These are phyloP conservation scores for Macrotis lagotis DNA, from an alignment of 2,113 vertebrate genomes.

Conservation along the genomic window DNA sequence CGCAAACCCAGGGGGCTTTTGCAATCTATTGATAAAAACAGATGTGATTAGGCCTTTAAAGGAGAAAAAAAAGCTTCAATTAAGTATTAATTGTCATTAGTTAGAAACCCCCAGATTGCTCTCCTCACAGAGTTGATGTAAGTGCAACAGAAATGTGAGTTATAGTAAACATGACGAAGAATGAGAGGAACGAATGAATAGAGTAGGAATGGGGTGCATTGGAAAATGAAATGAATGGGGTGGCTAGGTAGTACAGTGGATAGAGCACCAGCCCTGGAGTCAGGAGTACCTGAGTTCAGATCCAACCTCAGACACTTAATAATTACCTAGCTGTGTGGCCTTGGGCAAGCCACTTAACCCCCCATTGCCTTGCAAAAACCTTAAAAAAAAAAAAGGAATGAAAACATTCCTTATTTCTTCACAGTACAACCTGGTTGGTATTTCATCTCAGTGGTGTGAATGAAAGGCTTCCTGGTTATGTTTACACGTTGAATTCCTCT, in stretches of 20 bases:
- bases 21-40: neutral
- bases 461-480: neutral
- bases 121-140: neutral
- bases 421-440: too few relatives aligned
- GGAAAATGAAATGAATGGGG: too few relatives aligned
- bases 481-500: neutral
- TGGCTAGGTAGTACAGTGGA: too few relatives aligned
- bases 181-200: neutral
- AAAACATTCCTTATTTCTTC: accelerated
- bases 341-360: too few relatives aligned
- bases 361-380: too few relatives aligned
- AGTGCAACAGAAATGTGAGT: neutral
- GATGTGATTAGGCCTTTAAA: neutral
- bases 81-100: neutral
- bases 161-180: neutral
- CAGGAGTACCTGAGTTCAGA: too few relatives aligned
- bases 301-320: too few relatives aligned
- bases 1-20: neutral
- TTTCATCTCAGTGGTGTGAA: accelerated
- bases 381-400: too few relatives aligned
- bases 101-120: neutral
- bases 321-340: too few relatives aligned
- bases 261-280: too few relatives aligned
- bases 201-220: too few relatives aligned
- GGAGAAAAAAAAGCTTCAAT: neutral